Evolutionary conservation across 2,888 invertebrate genomes (phyloP).

Genomic region (Chorisops tibialis): DNA sequence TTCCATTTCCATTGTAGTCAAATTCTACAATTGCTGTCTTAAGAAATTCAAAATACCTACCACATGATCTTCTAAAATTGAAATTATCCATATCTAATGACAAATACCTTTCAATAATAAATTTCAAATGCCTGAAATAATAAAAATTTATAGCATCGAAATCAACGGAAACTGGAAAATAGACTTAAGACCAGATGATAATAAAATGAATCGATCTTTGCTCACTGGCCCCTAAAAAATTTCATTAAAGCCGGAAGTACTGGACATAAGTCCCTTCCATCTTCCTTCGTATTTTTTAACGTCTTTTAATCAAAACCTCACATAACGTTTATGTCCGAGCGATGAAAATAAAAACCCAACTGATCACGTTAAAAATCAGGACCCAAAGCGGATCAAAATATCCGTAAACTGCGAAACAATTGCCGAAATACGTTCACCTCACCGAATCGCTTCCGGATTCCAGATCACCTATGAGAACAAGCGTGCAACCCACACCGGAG

Average conservation of each 20-base stretch:
- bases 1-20: too few species aligned
- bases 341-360: constrained; percentile 14
- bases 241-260: constrained; percentile 5
- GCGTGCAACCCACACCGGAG: constrained; percentile 1
- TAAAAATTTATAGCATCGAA: too few species aligned
- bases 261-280: constrained; percentile 4
- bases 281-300: neutral
- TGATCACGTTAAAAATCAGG: constrained; percentile 19
- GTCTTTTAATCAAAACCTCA: neutral
- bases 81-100: too few species aligned
- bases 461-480: neutral
- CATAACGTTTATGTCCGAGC: constrained; percentile 2
- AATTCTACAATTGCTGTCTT: too few species aligned
- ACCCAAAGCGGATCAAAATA: constrained; percentile 24
- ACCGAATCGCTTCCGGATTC: constrained; percentile 33
- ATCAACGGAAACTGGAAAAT: too few species aligned
- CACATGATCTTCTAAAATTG: too few species aligned
- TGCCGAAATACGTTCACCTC: constrained; percentile 24
- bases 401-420: constrained; percentile 7
- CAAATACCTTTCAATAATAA: too few species aligned
- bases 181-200: too few species aligned
- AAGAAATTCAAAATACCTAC: too few species aligned
- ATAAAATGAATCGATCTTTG: too few species aligned
- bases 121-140: too few species aligned
- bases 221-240: neutral